Base-by-base conservation (phyloP, 2,888 invertebrate species). In the Rhogogaster chlorosoma region DNA sequence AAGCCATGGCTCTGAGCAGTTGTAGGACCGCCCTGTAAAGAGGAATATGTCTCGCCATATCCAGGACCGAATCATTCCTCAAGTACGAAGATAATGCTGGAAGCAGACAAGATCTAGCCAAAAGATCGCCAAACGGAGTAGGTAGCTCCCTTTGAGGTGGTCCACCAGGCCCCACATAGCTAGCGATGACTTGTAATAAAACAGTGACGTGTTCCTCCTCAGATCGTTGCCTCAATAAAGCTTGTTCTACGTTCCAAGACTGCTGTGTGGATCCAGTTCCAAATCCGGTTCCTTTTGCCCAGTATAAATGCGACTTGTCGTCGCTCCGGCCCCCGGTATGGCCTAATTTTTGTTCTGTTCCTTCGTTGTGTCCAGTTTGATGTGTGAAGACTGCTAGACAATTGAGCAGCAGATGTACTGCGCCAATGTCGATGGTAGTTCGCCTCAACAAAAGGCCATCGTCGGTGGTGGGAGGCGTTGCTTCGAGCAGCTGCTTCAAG, bases 251-350 rank as follows among this genome's bases (percentile, higher is more conserved):
- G 94, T 99, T 98, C 99, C 99, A 99, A 73, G 98, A 98, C 93
- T 98, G 98, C 87, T 98, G 97, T 15, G 98, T 99, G 32, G 98
- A 98, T 36, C 99, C 99, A 0, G 98, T 99, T 78, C 99, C 99
- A 94, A 99, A 99, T 1, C 99, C 99, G 2, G 99, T 99, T 70
- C 99, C 99, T 93, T 99, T 99, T 0, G 98, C 99, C 98, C 98
- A 99, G 94, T 98, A 98, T 88, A 97, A 94, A 91, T 97, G 97
- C 57, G 96, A 96, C 91, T 96, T 97, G 88, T 97, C 96, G 89
- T 97, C 96, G 84, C 89, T 90, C 6, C 90, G 89, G 26, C 89
- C 89, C 73, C 90, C 78, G 87, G 90, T 86, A 87, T 93, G 77
- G 86, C 91, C 78, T 85, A 90, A n/a, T 89, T 90, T 85, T 92